phyloP scores from a whole-genome alignment of 2,113 vertebrate genomes.

The Lepus americanus region DNA sequence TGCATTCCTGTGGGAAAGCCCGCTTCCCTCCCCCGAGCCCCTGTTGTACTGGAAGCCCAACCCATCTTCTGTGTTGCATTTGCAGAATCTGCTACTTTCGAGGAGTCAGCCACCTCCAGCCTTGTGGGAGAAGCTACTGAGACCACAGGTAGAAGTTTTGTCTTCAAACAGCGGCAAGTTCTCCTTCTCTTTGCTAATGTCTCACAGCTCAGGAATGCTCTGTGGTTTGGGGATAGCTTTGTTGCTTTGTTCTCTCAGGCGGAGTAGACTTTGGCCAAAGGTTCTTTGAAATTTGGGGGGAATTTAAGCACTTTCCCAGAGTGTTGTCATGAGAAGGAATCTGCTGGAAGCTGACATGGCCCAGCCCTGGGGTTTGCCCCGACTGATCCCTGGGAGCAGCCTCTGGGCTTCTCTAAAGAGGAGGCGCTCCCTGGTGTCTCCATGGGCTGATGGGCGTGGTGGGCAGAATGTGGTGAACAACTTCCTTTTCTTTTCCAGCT shows the following conservation, averaged over 20 bases:
- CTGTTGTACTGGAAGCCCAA: not conserved
- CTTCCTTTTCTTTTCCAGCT: not conserved
- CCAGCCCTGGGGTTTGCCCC: not conserved
- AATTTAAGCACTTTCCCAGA: not conserved
- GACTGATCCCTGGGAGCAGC: no score
- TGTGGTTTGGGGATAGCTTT: not conserved
- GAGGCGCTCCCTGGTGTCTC: not conserved
- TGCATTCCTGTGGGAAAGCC: not conserved
- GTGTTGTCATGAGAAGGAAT: not conserved
- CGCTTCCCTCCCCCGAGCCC: not conserved
- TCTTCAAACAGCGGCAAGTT: not conserved
- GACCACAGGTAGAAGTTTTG: not conserved
- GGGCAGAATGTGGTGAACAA: not conserved
- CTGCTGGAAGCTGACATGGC: not conserved
- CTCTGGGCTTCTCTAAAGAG: not conserved
- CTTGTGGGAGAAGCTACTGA: not conserved
- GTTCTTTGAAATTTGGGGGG: conserved; percentile 5
- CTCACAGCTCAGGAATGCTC: not conserved
- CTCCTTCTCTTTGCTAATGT: not conserved
- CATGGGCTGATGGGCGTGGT: not conserved
- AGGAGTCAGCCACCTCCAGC: not conserved
- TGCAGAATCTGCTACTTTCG: not conserved
- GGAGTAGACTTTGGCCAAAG: conserved; percentile 18
- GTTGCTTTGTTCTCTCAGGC: conserved; percentile 30
- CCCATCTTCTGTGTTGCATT: not conserved